A percentile compares a stretch with the other conserved stretches of the same genome.
These are phyloP conservation scores for Syngnathus typhle DNA, from an alignment of 2,113 vertebrate genomes.

Conservation along the genomic window DNA sequence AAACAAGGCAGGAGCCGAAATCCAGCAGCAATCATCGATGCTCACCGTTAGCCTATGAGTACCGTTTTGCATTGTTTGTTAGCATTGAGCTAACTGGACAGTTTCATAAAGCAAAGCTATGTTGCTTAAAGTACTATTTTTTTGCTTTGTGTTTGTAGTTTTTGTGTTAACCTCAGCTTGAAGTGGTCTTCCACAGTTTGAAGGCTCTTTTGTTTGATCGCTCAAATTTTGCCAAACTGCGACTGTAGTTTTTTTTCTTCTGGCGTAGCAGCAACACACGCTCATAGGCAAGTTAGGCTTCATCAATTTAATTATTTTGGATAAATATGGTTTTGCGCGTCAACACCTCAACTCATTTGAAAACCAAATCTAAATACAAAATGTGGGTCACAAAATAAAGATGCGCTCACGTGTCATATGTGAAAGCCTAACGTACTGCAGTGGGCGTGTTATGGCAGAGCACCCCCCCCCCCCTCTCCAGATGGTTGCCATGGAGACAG, in stretches of 20 bases:
- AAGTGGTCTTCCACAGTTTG: too few species aligned
- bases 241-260: too few species aligned
- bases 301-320: too few species aligned
- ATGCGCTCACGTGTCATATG: constrained; percentile 1
- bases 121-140: too few species aligned
- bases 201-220: too few species aligned
- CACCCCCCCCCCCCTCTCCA: constrained; percentile 46
- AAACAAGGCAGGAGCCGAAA: not conserved
- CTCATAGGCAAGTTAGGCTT: too few species aligned
- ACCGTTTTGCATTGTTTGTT: not conserved
- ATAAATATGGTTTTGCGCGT: too few species aligned
- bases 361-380: not conserved
- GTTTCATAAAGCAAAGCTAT: too few species aligned
- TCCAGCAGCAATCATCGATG: not conserved
- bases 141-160: not conserved
- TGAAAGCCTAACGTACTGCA: constrained; percentile 43
- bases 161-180: not conserved
- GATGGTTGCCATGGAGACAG: constrained; percentile 59
- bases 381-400: not conserved
- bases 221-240: too few species aligned
- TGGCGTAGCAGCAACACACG: too few species aligned
- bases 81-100: not conserved
- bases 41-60: not conserved
- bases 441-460: constrained; percentile 39
- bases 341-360: not conserved